Percentiles rank a stretch among this genome's conserved stretches.
Conservation (phyloP, 2,888 invertebrate species). For the Rutpela maculata region DNA sequence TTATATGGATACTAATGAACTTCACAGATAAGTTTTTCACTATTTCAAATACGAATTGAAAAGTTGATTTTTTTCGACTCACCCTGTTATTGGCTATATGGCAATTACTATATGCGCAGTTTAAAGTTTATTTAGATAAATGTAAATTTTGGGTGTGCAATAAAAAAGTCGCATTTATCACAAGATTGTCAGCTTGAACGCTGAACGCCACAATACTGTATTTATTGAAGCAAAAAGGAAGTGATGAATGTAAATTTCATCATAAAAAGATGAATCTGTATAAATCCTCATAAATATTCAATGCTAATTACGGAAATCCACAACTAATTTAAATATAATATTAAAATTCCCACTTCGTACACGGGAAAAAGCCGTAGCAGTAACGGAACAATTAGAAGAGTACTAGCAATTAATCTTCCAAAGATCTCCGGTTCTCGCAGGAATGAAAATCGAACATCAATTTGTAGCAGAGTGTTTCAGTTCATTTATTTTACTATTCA, state of each 20-base stretch:
- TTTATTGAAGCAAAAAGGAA: too few relatives aligned
- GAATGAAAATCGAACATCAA: slow-evolving; percentile 40
- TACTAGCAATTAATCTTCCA: slow-evolving; percentile 30
- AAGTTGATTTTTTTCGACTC: too few relatives aligned
- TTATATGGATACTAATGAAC: too few relatives aligned
- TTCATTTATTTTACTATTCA: slow-evolving; percentile 43
- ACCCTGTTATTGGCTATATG: too few relatives aligned
- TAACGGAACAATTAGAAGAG: slow-evolving; percentile 26
- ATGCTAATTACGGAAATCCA: slow-evolving; percentile 23
- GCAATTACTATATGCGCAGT: too few relatives aligned
- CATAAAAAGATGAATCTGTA: neutral
- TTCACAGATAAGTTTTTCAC: too few relatives aligned
- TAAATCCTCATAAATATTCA: slow-evolving; percentile 30
- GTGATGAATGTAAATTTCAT: neutral
- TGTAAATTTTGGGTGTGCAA: too few relatives aligned
- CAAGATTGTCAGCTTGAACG: too few relatives aligned
- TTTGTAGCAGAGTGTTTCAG: slow-evolving; percentile 41
- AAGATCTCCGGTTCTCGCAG: slow-evolving; percentile 11
- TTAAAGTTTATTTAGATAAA: too few relatives aligned
- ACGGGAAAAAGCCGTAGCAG: neutral
- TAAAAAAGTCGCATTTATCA: too few relatives aligned
- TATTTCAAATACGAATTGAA: too few relatives aligned
- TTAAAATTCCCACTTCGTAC: slow-evolving; percentile 16
- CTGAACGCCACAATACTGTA: too few relatives aligned
- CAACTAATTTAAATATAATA: slow-evolving; percentile 28